A percentile compares a stretch with the other conserved stretches of the same genome.
phyloP scores from a whole-genome alignment of 2,797 vertebrate genomes.

The Argyrosomus regius region DNA sequence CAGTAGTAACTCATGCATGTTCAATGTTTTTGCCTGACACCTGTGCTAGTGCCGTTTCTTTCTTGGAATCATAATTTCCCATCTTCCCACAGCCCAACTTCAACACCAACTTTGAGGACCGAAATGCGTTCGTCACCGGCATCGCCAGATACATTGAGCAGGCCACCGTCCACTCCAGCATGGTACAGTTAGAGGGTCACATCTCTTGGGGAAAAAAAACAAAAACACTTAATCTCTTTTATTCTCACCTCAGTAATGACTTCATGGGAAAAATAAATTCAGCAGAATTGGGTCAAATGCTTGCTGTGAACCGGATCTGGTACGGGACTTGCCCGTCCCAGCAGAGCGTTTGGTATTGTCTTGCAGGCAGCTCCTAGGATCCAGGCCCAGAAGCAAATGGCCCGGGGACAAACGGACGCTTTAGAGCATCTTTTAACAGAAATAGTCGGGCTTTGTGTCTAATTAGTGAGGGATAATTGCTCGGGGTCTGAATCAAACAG shows the following conservation, averaged over 20 bases:
- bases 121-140: conserved; percentile 98
- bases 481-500: conserved; percentile 64
- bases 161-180: conserved; percentile 97
- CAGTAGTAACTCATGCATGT: not conserved
- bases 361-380: conserved; percentile 25
- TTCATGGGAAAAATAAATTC: conserved; percentile 13
- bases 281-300: conserved; percentile 26
- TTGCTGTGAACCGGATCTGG: conserved; percentile 32
- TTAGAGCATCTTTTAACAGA: conserved; percentile 37
- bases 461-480: conserved; percentile 77
- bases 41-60: not conserved
- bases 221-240: not conserved
- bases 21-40: not conserved
- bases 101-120: conserved; percentile 99
- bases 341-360: conserved; percentile 46
- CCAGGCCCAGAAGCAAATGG: conserved; percentile 48
- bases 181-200: conserved; percentile 84
- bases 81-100: conserved; percentile 92
- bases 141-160: conserved; percentile 99
- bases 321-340: conserved; percentile 22
- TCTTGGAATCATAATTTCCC: not conserved
- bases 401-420: conserved; percentile 54
- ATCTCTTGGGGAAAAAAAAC: not conserved
- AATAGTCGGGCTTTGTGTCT: conserved; percentile 70
- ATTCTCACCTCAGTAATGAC: not conserved